phyloP scores from a whole-genome alignment of 2,797 vertebrate genomes.

The Tokudaia tokunoshimensis region DNA sequence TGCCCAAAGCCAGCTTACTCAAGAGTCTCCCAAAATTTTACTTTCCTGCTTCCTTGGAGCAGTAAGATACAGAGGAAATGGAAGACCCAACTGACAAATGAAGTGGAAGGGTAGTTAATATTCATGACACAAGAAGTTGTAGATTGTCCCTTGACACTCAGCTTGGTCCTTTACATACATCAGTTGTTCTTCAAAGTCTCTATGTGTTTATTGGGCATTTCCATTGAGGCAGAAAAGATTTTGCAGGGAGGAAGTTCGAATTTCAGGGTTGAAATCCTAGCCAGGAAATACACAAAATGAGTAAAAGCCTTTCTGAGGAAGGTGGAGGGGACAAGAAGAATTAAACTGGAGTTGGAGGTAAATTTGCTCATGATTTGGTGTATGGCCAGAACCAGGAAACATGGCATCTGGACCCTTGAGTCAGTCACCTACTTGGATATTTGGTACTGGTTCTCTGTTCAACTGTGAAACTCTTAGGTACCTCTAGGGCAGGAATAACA shows the following conservation, averaged over 20 bases:
- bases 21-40: neutral
- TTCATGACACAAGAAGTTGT: slow-evolving; percentile 19
- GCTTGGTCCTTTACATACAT: neutral
- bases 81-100: slow-evolving; percentile 34
- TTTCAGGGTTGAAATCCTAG: neutral
- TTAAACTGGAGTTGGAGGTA: neutral
- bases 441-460: slow-evolving; percentile 45
- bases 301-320: neutral
- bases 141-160: neutral
- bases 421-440: neutral
- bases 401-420: neutral
- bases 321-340: neutral
- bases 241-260: neutral
- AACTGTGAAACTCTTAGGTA: neutral
- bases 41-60: neutral
- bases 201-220: slow-evolving; percentile 11
- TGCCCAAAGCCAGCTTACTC: neutral
- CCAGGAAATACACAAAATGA: neutral
- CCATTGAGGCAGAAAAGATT: neutral
- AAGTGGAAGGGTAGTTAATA: neutral
- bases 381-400: neutral
- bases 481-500: neutral
- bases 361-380: slow-evolving; percentile 18
- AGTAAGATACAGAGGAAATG: neutral
- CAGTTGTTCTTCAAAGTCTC: neutral